Evolutionary conservation across 2,797 vertebrate genomes (phyloP).

Genomic region (Tadarida brasiliensis): DNA sequence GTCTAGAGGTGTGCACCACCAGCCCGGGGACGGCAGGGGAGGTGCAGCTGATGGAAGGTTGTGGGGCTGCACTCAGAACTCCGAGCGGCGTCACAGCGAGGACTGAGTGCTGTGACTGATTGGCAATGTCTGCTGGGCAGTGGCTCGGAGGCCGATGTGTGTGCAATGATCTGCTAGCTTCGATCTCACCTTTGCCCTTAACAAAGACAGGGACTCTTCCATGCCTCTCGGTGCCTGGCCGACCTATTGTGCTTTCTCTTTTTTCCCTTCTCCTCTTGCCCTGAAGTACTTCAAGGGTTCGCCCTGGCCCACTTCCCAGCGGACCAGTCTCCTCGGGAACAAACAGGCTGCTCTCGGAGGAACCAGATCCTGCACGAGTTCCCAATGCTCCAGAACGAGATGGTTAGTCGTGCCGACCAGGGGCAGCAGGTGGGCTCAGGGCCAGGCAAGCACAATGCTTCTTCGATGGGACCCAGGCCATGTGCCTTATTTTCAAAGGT

Average conservation of each 20-base stretch:
- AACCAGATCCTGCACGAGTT: constrained; percentile 69
- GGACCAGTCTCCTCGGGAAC: constrained; percentile 68
- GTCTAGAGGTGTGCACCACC: neutral
- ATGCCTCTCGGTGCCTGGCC: neutral
- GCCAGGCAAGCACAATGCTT: neutral
- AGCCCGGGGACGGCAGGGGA: neutral
- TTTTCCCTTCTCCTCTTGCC: constrained; percentile 36
- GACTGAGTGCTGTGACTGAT: neutral
- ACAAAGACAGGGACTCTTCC: neutral
- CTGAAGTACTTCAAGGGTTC: constrained; percentile 68
- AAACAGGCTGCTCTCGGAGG: constrained; percentile 67
- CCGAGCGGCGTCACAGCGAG: neutral
- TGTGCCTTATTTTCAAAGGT: neutral
- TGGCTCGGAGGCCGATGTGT: too few species aligned
- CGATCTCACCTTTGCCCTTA: constrained; percentile 31
- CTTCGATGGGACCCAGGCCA: neutral
- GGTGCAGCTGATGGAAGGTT: neutral
- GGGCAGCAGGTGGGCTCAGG: neutral
- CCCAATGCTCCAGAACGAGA: constrained; percentile 59
- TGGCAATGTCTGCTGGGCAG: neutral
- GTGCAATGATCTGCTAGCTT: neutral
- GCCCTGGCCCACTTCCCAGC: constrained; percentile 75
- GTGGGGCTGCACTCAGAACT: neutral
- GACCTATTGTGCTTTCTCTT: neutral
- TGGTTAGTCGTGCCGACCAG: constrained; percentile 14